Conservation (phyloP, 2,113 vertebrate species). For the Percopsis transmontana region DNA sequence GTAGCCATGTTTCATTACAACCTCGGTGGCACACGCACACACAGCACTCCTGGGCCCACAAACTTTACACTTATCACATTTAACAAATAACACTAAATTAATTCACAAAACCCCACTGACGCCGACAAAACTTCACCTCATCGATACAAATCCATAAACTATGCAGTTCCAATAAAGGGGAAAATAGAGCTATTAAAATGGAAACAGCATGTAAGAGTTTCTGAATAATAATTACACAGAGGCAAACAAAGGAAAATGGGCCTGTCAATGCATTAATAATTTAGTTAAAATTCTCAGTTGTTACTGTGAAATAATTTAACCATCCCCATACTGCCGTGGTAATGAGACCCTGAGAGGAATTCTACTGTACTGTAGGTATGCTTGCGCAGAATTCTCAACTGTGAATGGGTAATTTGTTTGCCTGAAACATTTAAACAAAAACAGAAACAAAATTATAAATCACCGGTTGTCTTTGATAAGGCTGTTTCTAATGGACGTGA, state of each 20-base stretch:
- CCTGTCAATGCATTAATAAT: conserved; percentile 22
- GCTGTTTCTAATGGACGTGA: not conserved
- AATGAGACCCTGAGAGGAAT: not conserved
- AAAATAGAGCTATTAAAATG: not conserved
- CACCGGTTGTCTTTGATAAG: not conserved
- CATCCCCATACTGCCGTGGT: not conserved
- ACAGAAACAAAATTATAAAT: not conserved
- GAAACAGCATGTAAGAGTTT: not conserved
- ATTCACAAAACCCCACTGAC: not conserved
- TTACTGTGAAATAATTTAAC: not conserved
- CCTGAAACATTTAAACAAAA: conserved; percentile 1
- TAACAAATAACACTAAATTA: conserved; percentile 3
- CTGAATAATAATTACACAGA: conserved; percentile 4
- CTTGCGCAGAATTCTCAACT: not conserved
- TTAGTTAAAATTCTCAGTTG: conserved; percentile 2
- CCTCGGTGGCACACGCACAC: conserved; percentile 1
- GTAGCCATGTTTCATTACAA: not conserved
- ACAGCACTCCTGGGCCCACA: not conserved
- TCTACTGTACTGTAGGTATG: no score
- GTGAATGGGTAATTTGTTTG: not conserved
- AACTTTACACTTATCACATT: conserved; percentile 7
- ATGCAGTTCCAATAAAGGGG: not conserved
- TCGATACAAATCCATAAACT: not conserved
- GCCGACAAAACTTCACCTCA: not conserved
- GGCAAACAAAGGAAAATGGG: conserved; percentile 17